Base-by-base conservation (phyloP, 1,140 invertebrate genomes). In the Riptortus pedestris region DNA sequence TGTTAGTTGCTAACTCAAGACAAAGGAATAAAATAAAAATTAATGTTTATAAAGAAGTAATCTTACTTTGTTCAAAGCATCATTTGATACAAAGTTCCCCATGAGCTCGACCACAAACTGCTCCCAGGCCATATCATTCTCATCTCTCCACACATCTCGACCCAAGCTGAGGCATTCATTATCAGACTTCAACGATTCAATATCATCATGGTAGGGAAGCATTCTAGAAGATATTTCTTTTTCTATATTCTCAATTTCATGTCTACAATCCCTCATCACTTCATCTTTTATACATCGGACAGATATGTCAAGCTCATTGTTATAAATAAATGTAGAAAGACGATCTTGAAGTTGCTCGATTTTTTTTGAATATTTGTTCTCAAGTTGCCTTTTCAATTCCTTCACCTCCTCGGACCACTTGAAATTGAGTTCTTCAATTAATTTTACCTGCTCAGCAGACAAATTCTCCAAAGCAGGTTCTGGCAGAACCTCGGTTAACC, bases 241-340 rank as follows among this genome's bases (percentile, higher is more conserved):
- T 55, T 52, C 57, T 20, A 66, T 62, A n/a, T 64, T 60, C 22
- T 66, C 31, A 22, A 66, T 63, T 55, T 66, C 65, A 16, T 2
- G 2, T 24, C 59, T 43, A 47, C 57, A 64, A 27, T 64, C 63
- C 20, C 33, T 22, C 33, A 31, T 64, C 1, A 64, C 63, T 57
- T 59, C 52, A 20, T 55, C 51, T 26, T 64, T 64, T 0, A 64
- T 59, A 5, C 57, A 55, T n/a, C 33, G 22, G 45, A 59, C 63
- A 24, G 31, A 33, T 14, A 64, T n/a, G 5, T 64, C 63, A 2
- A 64, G 16, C 43, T 64, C 63, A 38, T 59, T 55, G 3, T 55
- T 45, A 12, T 43, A 28, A 20, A 58, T 28, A n/a, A 20, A 43
- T 9, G 48, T 47, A 20, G 63, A 58, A 45, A 58, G 33, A 33